Evolutionary conservation across 2,797 vertebrate species (phyloP).

Genomic region (Muraenolepis orangiensis): DNA sequence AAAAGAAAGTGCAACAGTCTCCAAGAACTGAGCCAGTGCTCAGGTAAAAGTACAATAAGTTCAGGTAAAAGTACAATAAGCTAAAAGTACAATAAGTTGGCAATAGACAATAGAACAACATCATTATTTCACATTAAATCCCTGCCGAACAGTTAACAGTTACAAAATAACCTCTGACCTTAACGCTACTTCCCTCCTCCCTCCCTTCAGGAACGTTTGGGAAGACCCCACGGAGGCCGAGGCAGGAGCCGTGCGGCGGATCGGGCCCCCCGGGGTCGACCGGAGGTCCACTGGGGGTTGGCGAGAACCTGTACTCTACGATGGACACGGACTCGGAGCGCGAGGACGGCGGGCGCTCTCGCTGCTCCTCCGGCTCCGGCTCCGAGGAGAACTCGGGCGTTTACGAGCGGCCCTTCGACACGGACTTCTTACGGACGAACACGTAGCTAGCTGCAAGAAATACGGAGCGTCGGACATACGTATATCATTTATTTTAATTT

Average conservation of each 20-base stretch:
- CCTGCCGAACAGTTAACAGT: too few relatives aligned
- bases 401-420: constrained; percentile 77
- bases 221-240: constrained; percentile 85
- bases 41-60: too few relatives aligned
- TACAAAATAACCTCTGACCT: not conserved
- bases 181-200: not conserved
- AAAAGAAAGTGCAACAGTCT: too few relatives aligned
- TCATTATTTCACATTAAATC: too few relatives aligned
- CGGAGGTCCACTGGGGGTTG: constrained; percentile 46
- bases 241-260: constrained; percentile 69
- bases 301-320: constrained; percentile 70
- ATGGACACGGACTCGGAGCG: constrained; percentile 71
- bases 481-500: too few relatives aligned
- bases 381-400: constrained; percentile 63
- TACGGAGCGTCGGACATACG: constrained; percentile 27
- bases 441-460: constrained; percentile 74
- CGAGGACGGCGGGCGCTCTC: constrained; percentile 47
- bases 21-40: too few relatives aligned
- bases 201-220: constrained; percentile 86
- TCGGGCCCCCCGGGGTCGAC: constrained; percentile 33
- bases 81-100: too few relatives aligned
- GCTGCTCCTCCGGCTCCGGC: constrained; percentile 59
- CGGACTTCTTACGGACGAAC: constrained; percentile 62
- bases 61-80: too few relatives aligned
- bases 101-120: too few relatives aligned